These are phyloP conservation scores for Leistus spinibarbis DNA, from an alignment of 2,888 invertebrate species.

Conservation along the genomic window DNA sequence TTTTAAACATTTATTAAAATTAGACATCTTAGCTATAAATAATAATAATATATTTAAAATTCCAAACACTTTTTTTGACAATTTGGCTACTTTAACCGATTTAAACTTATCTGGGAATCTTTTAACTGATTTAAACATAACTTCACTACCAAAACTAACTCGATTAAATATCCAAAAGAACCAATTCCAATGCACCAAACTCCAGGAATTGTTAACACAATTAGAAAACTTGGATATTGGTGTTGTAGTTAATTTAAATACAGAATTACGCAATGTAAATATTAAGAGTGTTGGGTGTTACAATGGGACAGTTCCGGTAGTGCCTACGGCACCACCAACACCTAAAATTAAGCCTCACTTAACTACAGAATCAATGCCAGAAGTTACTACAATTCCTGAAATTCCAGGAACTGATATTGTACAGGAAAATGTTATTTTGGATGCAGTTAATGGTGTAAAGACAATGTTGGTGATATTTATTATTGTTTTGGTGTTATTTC, in stretches of 20 bases:
- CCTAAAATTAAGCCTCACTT: neutral
- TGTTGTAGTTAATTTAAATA: neutral
- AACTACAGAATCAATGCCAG: neutral
- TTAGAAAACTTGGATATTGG: conserved; percentile 2
- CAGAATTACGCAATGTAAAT: neutral
- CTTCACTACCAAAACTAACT: conserved; percentile 2
- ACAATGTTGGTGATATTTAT: conserved; percentile 12
- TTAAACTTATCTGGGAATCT: conserved; percentile 7
- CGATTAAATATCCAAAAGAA: conserved; percentile 9
- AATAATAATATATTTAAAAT: conserved; percentile 41
- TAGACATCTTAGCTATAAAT: conserved; percentile 43
- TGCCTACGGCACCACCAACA: neutral
- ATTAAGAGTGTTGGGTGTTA: conserved; percentile 6
- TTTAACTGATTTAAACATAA: conserved; percentile 44
- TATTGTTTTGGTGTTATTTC: conserved; percentile 15
- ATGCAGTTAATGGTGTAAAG: conserved; percentile 7
- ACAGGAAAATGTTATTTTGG: neutral
- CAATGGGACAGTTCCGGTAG: neutral
- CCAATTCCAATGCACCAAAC: conserved; percentile 8
- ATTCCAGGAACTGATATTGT: neutral
- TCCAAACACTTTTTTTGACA: neutral
- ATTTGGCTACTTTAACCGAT: conserved; percentile 18
- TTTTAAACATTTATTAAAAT: conserved; percentile 40
- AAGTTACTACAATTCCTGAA: neutral
- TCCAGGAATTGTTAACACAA: neutral